These are phyloP conservation scores for Chlamydotis undulata DNA, from an alignment of 2,113 vertebrate species.

Conservation along the genomic window DNA sequence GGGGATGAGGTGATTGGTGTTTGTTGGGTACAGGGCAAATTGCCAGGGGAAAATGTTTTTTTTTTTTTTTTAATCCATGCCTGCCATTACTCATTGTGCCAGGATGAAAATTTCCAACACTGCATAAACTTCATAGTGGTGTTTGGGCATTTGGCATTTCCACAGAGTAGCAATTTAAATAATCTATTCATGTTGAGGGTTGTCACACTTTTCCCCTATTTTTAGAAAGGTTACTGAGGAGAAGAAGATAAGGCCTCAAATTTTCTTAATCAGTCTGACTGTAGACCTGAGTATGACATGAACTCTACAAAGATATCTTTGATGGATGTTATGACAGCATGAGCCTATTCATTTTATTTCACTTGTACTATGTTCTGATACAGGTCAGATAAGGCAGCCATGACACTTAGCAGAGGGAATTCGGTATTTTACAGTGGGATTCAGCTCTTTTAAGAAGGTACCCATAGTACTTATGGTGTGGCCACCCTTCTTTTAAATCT, in stretches of 20 bases:
- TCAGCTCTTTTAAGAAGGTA: background rate
- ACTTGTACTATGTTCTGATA: background rate
- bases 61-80: background rate
- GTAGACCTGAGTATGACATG: background rate
- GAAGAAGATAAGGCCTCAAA: background rate
- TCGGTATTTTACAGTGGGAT: background rate
- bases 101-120: background rate
- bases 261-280: background rate
- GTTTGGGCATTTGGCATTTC: background rate
- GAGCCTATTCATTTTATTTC: background rate
- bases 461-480: background rate
- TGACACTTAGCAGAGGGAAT: background rate
- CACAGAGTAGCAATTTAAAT: background rate
- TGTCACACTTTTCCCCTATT: background rate
- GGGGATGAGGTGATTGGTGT: rapidly evolving
- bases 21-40: background rate
- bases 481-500: background rate
- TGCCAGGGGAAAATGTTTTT: background rate
- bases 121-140: background rate
- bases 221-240: background rate
- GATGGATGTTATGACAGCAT: background rate
- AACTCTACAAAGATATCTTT: background rate
- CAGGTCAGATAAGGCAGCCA: background rate
- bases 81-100: background rate
- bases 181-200: background rate